Conservation (phyloP, 2,113 vertebrate species). For the Arizona elegans region DNA sequence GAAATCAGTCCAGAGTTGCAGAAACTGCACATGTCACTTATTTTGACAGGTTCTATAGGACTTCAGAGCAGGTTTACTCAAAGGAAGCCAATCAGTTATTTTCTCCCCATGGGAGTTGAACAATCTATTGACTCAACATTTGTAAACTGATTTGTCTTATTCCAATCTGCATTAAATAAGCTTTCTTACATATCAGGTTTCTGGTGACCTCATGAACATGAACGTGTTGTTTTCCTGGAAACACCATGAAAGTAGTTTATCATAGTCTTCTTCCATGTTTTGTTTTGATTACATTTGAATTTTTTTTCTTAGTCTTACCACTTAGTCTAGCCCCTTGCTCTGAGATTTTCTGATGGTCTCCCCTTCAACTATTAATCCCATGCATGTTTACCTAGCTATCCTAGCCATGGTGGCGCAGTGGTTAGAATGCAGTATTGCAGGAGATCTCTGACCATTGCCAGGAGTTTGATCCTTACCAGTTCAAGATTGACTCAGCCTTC, state of each 20-base stretch:
- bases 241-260: neutral
- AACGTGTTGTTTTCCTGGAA: neutral
- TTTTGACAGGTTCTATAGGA: neutral
- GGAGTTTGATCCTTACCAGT: neutral
- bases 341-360: neutral
- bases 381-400: neutral
- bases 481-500: neutral
- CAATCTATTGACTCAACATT: neutral
- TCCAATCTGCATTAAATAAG: neutral
- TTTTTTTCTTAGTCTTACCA: neutral
- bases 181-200: neutral
- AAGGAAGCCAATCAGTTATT: neutral
- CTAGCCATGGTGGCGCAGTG: neutral
- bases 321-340: neutral
- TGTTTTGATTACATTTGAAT: neutral
- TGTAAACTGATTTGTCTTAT: neutral
- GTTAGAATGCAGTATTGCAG: neutral
- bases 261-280: neutral
- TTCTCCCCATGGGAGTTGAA: neutral
- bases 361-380: neutral
- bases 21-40: neutral
- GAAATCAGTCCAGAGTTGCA: neutral
- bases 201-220: neutral
- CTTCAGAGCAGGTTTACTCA: neutral
- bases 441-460: neutral